Conservation (phyloP, 1,140 invertebrate species). For the Temnothorax longispinosus region DNA sequence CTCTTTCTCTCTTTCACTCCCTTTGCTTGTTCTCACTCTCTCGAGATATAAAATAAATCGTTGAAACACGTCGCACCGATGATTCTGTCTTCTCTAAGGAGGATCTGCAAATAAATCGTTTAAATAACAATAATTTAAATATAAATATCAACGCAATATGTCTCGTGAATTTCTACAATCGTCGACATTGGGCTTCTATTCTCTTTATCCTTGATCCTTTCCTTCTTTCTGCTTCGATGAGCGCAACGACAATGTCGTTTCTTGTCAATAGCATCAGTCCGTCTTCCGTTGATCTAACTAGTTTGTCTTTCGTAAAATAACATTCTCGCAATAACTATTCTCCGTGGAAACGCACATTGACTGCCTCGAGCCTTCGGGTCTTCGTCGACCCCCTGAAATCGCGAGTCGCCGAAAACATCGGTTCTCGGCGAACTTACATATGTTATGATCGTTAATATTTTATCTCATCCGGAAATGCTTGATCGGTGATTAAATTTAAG, state of each 20-base stretch:
- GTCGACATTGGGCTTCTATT: conserved; percentile 67
- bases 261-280: conserved; percentile 25
- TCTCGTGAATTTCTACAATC: conserved; percentile 75
- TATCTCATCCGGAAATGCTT: background rate
- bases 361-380: conserved; percentile 30
- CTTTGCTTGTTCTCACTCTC: conserved; percentile 77
- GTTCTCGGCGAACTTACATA: conserved; percentile 6
- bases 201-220: conserved; percentile 33
- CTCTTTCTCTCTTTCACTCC: conserved; percentile 56
- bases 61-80: conserved; percentile 80
- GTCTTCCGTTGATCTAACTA: conserved; percentile 43
- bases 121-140: conserved; percentile 82
- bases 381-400: background rate
- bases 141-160: conserved; percentile 82
- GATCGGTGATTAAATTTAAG: conserved; percentile 29
- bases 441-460: conserved; percentile 24
- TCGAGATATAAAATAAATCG: conserved; percentile 81
- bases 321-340: conserved; percentile 34
- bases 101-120: conserved; percentile 81
- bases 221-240: conserved; percentile 40
- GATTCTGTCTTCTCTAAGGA: conserved; percentile 78
- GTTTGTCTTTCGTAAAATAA: conserved; percentile 41
- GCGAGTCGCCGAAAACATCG: background rate
- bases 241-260: conserved; percentile 39
- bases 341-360: conserved; percentile 21